Conservation (phyloP, 2,113 vertebrate genomes). For the Clarias macrocephalus region DNA sequence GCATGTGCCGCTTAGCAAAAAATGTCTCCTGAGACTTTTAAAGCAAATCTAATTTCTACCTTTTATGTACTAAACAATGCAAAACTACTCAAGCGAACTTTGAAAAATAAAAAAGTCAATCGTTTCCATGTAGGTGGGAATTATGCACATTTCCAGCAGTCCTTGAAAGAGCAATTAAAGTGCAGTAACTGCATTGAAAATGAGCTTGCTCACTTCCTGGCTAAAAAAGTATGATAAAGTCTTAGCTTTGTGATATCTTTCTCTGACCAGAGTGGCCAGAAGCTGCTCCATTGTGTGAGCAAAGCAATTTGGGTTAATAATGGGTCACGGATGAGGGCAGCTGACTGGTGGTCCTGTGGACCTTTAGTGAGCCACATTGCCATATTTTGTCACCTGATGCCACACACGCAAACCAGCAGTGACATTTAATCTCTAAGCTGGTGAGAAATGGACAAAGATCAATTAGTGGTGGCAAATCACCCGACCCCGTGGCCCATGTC, state of each 20-base stretch:
- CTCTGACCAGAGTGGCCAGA: neutral
- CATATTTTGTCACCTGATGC: conserved; percentile 36
- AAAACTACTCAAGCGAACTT: neutral
- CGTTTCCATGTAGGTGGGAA: neutral
- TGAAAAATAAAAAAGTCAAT: neutral
- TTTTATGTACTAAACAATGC: neutral
- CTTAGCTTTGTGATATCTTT: neutral
- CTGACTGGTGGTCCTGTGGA: neutral
- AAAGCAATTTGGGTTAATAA: conserved; percentile 49
- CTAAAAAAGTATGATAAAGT: conserved; percentile 28
- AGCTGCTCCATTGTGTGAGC: conserved; percentile 10
- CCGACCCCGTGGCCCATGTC: conserved; percentile 24
- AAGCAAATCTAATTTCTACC: neutral
- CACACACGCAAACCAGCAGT: conserved; percentile 24
- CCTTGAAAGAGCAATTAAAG: conserved; percentile 32
- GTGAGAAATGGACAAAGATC: conserved; percentile 24
- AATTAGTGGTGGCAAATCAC: conserved; percentile 23
- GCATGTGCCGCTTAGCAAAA: neutral
- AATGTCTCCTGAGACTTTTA: neutral
- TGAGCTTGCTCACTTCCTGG: conserved; percentile 30
- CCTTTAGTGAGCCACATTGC: conserved; percentile 30
- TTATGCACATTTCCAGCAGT: neutral
- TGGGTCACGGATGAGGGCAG: conserved; percentile 32
- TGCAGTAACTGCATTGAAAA: conserved; percentile 17
- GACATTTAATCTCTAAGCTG: conserved; percentile 29